These are phyloP conservation scores for Lasioglossum figueresi DNA, from an alignment of 2,888 invertebrate genomes.

Conservation along the genomic window DNA sequence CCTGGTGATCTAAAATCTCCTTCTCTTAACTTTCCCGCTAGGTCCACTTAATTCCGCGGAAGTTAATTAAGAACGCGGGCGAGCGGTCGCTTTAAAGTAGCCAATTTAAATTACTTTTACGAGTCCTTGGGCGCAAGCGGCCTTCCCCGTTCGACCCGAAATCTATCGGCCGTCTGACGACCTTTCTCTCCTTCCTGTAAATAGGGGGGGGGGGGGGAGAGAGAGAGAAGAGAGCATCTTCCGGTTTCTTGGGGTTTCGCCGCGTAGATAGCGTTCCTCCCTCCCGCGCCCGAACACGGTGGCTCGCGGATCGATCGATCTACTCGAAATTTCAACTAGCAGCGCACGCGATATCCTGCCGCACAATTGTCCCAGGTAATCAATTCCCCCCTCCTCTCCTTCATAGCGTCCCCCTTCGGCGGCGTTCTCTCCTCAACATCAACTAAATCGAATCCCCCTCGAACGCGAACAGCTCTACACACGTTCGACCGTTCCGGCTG, in stretches of 20 bases:
- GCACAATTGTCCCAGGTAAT: conserved; percentile 55
- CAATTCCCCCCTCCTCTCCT: conserved; percentile 33
- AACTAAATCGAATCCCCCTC: conserved; percentile 52
- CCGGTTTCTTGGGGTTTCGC: not conserved
- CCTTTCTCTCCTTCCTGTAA: not conserved
- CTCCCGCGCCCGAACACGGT: not conserved
- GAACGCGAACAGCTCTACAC: conserved; percentile 11
- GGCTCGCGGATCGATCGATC: conserved; percentile 35
- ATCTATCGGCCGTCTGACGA: conserved; percentile 45
- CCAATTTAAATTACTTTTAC: conserved; percentile 64
- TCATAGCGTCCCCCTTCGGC: not conserved
- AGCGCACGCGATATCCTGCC: conserved; percentile 52
- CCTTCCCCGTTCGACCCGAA: conserved; percentile 35
- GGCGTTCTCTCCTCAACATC: conserved; percentile 35
- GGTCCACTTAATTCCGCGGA: conserved; percentile 62
- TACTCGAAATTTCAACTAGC: conserved; percentile 50
- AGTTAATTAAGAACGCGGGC: conserved; percentile 61
- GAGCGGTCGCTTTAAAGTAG: conserved; percentile 52
- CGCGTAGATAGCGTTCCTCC: not conserved
- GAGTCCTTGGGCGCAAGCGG: conserved; percentile 54
- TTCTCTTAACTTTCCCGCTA: conserved; percentile 60
- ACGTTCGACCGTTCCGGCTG: conserved; percentile 3
- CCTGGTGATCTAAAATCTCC: conserved; percentile 61
- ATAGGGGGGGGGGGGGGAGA: too few relatives aligned
- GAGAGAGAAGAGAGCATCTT: conserved; percentile 14